Evolutionary conservation across 1,140 invertebrate genomes (phyloP).

Genomic region (Bathynomus jamesi): DNA sequence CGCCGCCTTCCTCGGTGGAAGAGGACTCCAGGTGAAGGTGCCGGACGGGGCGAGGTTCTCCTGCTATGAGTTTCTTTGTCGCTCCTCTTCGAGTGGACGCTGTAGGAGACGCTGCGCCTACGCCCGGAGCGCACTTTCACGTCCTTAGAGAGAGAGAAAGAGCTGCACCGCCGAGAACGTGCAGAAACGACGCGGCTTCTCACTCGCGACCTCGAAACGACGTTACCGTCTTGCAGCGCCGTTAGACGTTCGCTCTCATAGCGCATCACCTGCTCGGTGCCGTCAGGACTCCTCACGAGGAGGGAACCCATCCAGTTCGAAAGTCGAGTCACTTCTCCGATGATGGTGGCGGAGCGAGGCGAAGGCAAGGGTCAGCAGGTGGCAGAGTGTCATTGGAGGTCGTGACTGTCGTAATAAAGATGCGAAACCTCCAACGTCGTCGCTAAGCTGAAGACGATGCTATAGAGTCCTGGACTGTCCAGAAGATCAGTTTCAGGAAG

Average conservation of each 20-base stretch:
- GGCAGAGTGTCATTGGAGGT: slow-evolving; percentile 60
- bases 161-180: background rate
- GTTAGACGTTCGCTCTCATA: background rate
- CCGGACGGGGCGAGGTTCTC: no score
- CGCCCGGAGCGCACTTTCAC: background rate
- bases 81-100: background rate
- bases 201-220: background rate
- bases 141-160: background rate
- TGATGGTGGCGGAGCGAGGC: slow-evolving; percentile 2
- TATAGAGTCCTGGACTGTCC: slow-evolving; percentile 71
- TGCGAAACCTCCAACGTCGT: slow-evolving; percentile 68
- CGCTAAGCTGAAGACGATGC: slow-evolving; percentile 73
- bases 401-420: slow-evolving; percentile 55
- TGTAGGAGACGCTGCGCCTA: background rate
- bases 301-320: slow-evolving; percentile 15
- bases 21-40: slow-evolving; percentile 10
- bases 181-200: background rate
- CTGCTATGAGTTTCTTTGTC: background rate
- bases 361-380: slow-evolving; percentile 23
- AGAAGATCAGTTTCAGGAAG: slow-evolving; percentile 82
- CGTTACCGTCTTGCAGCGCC: no score
- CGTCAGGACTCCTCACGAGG: slow-evolving; percentile 11
- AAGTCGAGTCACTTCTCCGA: slow-evolving; percentile 12
- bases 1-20: slow-evolving; percentile 6
- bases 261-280: slow-evolving; percentile 11